Percentiles rank a stretch among this genome's conserved stretches.
These are phyloP conservation scores for Mohoua ochrocephala DNA, from an alignment of 2,113 vertebrate species.

Conservation along the genomic window DNA sequence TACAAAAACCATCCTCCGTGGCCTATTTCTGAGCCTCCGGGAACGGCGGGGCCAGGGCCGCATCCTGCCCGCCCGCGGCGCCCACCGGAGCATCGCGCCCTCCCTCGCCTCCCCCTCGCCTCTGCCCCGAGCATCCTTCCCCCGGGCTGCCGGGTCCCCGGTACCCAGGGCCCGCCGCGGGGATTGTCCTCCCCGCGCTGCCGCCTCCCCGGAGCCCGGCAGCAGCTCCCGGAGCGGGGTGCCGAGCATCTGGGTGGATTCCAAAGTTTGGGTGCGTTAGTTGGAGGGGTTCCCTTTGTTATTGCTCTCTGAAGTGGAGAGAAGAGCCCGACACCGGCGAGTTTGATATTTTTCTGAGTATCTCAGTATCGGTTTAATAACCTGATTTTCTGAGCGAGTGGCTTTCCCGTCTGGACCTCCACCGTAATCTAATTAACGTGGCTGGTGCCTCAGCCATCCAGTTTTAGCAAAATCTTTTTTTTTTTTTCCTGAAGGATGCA, in stretches of 20 bases:
- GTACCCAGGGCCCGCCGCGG: not conserved
- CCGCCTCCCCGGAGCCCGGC: not conserved
- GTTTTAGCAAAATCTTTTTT: not conserved
- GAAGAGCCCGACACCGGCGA: not conserved
- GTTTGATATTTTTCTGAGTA: not conserved
- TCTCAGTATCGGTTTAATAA: not conserved
- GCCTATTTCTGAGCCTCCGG: not conserved
- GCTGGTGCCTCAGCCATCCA: not conserved
- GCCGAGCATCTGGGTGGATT: not conserved
- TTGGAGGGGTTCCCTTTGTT: conserved; percentile 9
- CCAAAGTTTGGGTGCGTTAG: not conserved
- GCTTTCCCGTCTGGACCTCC: not conserved
- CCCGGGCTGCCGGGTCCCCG: not conserved
- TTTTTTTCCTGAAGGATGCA: not conserved
- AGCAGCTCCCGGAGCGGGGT: not conserved
- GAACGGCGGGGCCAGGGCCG: not conserved
- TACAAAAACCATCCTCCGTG: not conserved
- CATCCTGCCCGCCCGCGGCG: not conserved
- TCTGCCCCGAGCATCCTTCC: not conserved
- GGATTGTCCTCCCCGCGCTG: not conserved
- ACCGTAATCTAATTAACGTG: not conserved
- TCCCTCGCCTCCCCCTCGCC: not conserved
- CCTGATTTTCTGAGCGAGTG: not conserved
- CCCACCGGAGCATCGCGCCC: not conserved
- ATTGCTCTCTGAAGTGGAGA: not conserved